Percentiles rank a stretch among this genome's conserved stretches.
Evolutionary conservation across 1,140 invertebrate genomes (phyloP).

Genomic region (Forficula auricularia): DNA sequence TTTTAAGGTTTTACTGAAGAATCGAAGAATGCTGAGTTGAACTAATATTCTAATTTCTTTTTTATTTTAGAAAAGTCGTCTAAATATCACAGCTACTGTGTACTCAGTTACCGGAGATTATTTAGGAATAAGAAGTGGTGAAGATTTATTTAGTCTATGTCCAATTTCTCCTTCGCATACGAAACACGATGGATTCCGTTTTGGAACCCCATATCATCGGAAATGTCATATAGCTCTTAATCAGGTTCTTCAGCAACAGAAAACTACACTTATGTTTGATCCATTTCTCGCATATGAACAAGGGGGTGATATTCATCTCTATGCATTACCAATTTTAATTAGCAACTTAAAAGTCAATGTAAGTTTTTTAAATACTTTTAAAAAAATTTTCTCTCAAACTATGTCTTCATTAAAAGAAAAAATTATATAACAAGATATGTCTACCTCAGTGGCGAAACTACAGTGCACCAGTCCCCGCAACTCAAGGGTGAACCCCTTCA

Average conservation of each 20-base stretch:
- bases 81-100: conserved; percentile 25
- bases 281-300: conserved; percentile 34
- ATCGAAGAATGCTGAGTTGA: no score
- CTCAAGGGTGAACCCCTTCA: no score
- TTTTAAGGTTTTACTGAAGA: no score
- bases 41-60: conserved; percentile 6
- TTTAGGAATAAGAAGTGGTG: conserved; percentile 13
- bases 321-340: conserved; percentile 38
- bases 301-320: conserved; percentile 28
- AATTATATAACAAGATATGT: no score
- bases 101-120: conserved; percentile 18
- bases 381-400: conserved; percentile 5
- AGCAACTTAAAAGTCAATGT: conserved; percentile 19
- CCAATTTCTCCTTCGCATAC: conserved; percentile 25
- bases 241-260: conserved; percentile 29
- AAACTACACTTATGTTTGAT: conserved; percentile 33
- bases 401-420: no score
- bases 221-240: conserved; percentile 32
- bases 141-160: conserved; percentile 27
- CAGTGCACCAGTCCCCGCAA: no score
- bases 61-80: conserved; percentile 24
- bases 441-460: no score
- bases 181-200: conserved; percentile 33
- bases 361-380: conserved; percentile 6
- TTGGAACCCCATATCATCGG: conserved; percentile 34